phyloP scores from a whole-genome alignment of 2,113 vertebrate species.

The Euleptes europaea region DNA sequence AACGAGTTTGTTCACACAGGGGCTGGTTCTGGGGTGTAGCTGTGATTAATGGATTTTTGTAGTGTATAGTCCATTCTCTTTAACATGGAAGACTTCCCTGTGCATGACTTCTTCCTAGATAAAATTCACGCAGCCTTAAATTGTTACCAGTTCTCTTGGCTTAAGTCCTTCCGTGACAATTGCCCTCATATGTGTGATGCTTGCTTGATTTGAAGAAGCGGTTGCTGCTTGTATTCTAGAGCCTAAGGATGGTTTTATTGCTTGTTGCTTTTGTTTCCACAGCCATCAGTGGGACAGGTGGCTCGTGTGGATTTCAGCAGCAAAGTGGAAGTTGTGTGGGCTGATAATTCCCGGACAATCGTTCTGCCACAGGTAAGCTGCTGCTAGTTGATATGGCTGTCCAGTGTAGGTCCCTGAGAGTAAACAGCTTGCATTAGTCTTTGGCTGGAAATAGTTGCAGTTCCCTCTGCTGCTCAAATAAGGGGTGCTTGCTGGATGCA shows the following conservation, averaged over 20 bases:
- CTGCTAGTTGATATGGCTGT: background rate
- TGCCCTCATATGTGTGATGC: background rate
- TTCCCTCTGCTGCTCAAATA: fast-evolving
- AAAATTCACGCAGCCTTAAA: background rate
- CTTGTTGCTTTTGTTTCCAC: constrained; percentile 36
- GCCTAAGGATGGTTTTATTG: background rate
- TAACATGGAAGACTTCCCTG: background rate
- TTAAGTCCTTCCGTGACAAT: background rate
- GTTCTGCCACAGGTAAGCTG: constrained; percentile 91
- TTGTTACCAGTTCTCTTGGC: background rate
- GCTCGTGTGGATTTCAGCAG: constrained; percentile 94
- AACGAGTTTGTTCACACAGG: background rate
- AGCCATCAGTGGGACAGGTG: constrained; percentile 95
- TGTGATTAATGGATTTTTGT: background rate
- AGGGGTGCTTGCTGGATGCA: background rate
- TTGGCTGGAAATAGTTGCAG: background rate
- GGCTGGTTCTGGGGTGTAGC: background rate
- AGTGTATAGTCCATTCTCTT: background rate
- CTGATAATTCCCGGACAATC: constrained; percentile 93
- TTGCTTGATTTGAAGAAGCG: background rate
- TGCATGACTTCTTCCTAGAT: background rate
- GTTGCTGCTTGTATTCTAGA: constrained; percentile 1
- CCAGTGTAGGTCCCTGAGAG: background rate
- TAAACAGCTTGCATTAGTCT: background rate
- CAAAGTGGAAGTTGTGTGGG: constrained; percentile 98